These are phyloP conservation scores for Torymus tubicola DNA, from an alignment of 2,888 invertebrate genomes.

Conservation along the genomic window DNA sequence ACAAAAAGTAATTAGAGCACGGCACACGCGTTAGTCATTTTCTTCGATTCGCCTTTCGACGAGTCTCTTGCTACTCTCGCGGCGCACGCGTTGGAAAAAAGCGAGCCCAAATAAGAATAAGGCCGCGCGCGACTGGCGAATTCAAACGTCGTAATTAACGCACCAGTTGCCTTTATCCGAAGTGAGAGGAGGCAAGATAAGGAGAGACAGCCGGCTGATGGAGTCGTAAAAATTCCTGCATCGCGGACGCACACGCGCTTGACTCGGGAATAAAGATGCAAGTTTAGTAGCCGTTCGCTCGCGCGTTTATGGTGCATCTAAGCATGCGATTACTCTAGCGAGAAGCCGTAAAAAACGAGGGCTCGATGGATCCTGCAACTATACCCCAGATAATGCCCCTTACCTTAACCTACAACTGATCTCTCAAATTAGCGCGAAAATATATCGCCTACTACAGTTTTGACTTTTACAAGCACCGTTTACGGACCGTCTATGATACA, in stretches of 20 bases:
- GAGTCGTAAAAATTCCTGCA: conserved; percentile 51
- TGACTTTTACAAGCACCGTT: too few species aligned
- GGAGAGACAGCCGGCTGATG: conserved; percentile 33
- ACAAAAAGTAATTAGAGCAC: conserved; percentile 29
- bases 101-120: background rate
- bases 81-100: background rate
- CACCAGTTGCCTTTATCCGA: conserved; percentile 29
- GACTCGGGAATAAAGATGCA: conserved; percentile 28
- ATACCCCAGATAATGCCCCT: background rate
- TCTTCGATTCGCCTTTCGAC: conserved; percentile 12
- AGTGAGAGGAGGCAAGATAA: conserved; percentile 25
- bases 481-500: too few species aligned
- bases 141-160: conserved; percentile 4
- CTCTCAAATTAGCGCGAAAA: too few species aligned
- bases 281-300: conserved; percentile 3
- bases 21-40: conserved; percentile 26
- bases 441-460: too few species aligned
- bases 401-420: conserved; percentile 22
- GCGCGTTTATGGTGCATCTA: conserved; percentile 13
- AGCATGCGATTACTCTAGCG: background rate
- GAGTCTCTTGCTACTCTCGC: background rate
- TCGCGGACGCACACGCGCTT: background rate
- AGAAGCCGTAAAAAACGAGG: conserved; percentile 17
- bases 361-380: background rate
- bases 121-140: too few species aligned